Evolutionary conservation across 2,888 invertebrate genomes (phyloP).

Genomic region (Listrodromus nycthemerus): DNA sequence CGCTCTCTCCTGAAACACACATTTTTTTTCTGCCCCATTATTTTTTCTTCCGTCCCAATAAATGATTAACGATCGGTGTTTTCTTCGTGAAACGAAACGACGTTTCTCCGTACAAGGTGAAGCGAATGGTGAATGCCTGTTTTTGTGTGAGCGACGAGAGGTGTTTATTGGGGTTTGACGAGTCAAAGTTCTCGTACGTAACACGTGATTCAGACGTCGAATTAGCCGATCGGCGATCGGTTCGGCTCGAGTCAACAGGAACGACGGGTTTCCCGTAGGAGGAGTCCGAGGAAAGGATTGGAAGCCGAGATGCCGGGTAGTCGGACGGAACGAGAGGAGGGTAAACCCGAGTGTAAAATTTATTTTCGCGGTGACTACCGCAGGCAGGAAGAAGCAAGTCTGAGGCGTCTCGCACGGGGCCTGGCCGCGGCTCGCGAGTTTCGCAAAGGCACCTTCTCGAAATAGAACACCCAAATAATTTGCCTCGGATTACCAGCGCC

Average conservation of each 20-base stretch:
- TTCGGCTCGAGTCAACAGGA: slow-evolving; percentile 11
- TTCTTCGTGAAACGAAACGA: too few species aligned
- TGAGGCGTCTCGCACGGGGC: slow-evolving; percentile 71
- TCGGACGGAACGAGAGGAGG: slow-evolving; percentile 13
- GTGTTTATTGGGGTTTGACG: not conserved
- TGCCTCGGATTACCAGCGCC: slow-evolving; percentile 83
- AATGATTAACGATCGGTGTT: too few species aligned
- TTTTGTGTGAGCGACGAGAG: not conserved
- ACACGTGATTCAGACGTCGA: slow-evolving; percentile 46
- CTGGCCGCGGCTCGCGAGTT: slow-evolving; percentile 80
- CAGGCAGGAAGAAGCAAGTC: slow-evolving; percentile 69
- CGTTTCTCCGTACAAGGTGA: not conserved
- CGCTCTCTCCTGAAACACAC: too few species aligned
- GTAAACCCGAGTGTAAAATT: slow-evolving; percentile 74
- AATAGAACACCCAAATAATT: slow-evolving; percentile 85
- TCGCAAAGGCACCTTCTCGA: slow-evolving; percentile 85
- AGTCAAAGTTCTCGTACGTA: slow-evolving; percentile 21
- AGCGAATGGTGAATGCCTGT: not conserved
- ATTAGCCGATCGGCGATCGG: slow-evolving; percentile 51
- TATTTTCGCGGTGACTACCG: slow-evolving; percentile 79
- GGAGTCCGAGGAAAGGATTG: slow-evolving; percentile 37
- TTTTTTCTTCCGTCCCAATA: too few species aligned
- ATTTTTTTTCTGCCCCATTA: too few species aligned
- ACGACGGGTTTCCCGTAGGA: slow-evolving; percentile 59
- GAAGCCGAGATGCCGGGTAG: slow-evolving; percentile 42